phyloP scores from a whole-genome alignment of 2,797 vertebrate genomes.

The Mustela erminea region DNA sequence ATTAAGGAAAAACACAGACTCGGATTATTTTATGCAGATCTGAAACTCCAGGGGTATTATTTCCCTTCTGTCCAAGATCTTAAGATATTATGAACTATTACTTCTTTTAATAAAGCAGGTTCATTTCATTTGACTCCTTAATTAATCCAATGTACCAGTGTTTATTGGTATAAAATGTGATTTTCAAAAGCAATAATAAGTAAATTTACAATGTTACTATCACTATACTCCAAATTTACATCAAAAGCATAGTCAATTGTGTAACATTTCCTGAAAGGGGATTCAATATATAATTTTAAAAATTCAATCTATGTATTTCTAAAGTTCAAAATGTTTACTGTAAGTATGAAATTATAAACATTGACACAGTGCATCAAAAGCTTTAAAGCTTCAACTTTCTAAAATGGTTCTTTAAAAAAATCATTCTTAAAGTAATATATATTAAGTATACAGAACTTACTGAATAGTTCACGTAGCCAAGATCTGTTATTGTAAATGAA shows the following conservation, averaged over 20 bases:
- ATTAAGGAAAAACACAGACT: conserved; percentile 8
- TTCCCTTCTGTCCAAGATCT: conserved; percentile 58
- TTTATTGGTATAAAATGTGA: conserved; percentile 30
- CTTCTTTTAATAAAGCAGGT: conserved; percentile 61
- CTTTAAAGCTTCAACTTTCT: conserved; percentile 60
- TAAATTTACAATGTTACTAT: not conserved
- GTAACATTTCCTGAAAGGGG: conserved; percentile 19
- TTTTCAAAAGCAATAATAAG: conserved; percentile 51
- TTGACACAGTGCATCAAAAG: conserved; percentile 66
- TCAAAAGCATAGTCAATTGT: not conserved
- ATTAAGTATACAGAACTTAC: conserved; percentile 89
- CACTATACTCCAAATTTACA: conserved; percentile 42
- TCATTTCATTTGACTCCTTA: conserved; percentile 56
- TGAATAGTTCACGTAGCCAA: conserved; percentile 90
- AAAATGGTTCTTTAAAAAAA: conserved; percentile 51
- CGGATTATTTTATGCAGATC: not conserved
- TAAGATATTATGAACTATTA: conserved; percentile 29
- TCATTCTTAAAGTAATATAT: conserved; percentile 52
- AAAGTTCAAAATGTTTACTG: not conserved
- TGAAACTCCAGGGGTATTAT: conserved; percentile 31
- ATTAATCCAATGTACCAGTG: not conserved
- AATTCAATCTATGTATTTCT: conserved; percentile 13
- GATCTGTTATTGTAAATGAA: conserved; percentile 93
- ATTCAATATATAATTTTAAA: conserved; percentile 43
- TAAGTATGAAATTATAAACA: not conserved